Conservation (phyloP, 2,797 vertebrate species). For the Tauraco hartlaubi region DNA sequence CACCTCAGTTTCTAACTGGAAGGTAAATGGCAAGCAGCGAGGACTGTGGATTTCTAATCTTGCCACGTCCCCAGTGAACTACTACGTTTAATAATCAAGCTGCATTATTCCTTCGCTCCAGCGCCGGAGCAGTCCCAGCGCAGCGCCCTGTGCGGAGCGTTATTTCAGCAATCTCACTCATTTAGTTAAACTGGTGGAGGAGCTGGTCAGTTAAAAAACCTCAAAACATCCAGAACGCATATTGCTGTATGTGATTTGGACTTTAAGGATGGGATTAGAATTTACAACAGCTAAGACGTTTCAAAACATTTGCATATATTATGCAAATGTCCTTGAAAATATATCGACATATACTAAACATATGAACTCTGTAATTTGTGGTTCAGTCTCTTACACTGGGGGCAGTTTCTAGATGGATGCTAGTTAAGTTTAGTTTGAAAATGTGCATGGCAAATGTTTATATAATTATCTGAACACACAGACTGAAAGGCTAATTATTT, state of each 20-base stretch:
- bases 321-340: constrained; percentile 39
- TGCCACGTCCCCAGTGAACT: background rate
- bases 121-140: background rate
- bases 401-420: background rate
- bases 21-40: background rate
- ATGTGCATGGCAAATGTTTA: background rate
- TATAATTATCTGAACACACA: background rate
- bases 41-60: background rate
- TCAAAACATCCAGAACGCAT: background rate
- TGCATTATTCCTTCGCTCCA: background rate
- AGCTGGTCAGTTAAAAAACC: constrained; percentile 12
- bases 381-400: background rate
- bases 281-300: constrained; percentile 5
- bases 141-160: background rate
- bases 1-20: background rate
- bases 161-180: background rate
- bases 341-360: constrained; percentile 39
- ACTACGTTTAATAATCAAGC: constrained; percentile 9
- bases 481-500: constrained; percentile 20
- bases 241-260: background rate
- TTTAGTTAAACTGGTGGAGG: constrained; percentile 2
- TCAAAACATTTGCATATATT: constrained; percentile 46
- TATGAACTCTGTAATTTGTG: constrained; percentile 8
- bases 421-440: constrained; percentile 1
- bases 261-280: constrained; percentile 6